Conservation (phyloP, 2,888 invertebrate species). For the Coenonympha arcania region DNA sequence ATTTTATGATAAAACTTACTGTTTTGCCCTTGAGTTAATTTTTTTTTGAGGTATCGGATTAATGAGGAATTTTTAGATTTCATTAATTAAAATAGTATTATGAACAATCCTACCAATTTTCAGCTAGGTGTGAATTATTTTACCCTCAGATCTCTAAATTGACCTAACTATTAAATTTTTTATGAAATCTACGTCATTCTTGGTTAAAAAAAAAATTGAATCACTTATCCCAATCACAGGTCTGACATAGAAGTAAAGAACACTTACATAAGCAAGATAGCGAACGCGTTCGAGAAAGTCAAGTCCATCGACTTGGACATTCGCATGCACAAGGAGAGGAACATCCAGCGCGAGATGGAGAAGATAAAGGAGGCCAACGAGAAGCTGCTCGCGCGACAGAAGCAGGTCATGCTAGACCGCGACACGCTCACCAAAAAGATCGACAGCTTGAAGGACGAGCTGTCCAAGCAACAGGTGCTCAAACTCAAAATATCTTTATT, state of each 20-base stretch:
- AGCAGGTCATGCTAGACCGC: conserved; percentile 61
- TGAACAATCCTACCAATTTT: too few relatives aligned
- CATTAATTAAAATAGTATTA: too few relatives aligned
- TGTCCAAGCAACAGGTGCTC: conserved; percentile 71
- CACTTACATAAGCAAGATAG: conserved; percentile 53
- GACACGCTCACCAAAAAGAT: conserved; percentile 66
- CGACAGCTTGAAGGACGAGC: conserved; percentile 72
- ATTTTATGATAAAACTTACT: too few relatives aligned
- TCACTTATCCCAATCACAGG: conserved; percentile 36
- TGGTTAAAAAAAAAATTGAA: too few relatives aligned
- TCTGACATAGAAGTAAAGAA: conserved; percentile 59
- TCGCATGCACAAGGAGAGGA: conserved; percentile 68
- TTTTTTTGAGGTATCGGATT: too few relatives aligned
- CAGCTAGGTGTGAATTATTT: too few relatives aligned
- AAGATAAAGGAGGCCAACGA: conserved; percentile 66
- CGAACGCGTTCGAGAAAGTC: conserved; percentile 67
- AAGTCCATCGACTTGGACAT: conserved; percentile 72
- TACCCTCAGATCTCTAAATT: too few relatives aligned
- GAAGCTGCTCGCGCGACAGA: conserved; percentile 62
- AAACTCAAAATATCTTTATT: too few relatives aligned
- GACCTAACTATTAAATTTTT: too few relatives aligned
- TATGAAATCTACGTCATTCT: too few relatives aligned
- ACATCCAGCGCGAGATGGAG: conserved; percentile 71
- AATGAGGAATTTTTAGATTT: too few relatives aligned
- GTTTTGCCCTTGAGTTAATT: too few relatives aligned